These are phyloP conservation scores for Anguilla marmorata DNA, from an alignment of 2,797 vertebrate species.

Conservation along the genomic window DNA sequence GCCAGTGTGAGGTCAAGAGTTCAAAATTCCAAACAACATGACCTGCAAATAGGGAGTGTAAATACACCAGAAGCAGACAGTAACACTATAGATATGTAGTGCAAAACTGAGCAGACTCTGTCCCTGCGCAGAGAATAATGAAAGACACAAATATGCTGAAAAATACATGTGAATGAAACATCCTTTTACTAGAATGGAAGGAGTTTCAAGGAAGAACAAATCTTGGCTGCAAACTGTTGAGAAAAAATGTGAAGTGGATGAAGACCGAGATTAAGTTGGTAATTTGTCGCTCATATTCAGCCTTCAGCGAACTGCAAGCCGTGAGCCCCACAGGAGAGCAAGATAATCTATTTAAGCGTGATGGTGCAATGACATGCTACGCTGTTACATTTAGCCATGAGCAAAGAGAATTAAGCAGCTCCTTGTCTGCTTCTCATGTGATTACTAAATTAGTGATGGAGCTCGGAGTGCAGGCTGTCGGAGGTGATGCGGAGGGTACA, in stretches of 20 bases:
- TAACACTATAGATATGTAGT: not conserved
- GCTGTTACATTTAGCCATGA: not conserved
- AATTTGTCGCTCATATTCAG: slow-evolving; percentile 1
- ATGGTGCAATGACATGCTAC: not conserved
- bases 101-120: not conserved
- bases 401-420: not conserved
- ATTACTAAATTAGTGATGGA: not conserved
- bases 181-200: not conserved
- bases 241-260: not conserved
- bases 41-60: too few species aligned
- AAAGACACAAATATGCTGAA: not conserved
- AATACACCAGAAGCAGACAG: too few species aligned
- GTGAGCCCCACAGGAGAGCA: not conserved
- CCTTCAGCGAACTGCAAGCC: not conserved
- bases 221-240: not conserved
- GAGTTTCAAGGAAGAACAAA: not conserved
- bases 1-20: too few species aligned
- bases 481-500: not conserved
- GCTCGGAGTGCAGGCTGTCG: not conserved
- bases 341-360: not conserved
- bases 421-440: not conserved
- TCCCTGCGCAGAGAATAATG: not conserved
- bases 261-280: not conserved
- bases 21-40: too few species aligned
- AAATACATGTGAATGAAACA: not conserved